These are phyloP conservation scores for Acanthopagrus latus DNA, from an alignment of 2,797 vertebrate genomes.

Conservation along the genomic window DNA sequence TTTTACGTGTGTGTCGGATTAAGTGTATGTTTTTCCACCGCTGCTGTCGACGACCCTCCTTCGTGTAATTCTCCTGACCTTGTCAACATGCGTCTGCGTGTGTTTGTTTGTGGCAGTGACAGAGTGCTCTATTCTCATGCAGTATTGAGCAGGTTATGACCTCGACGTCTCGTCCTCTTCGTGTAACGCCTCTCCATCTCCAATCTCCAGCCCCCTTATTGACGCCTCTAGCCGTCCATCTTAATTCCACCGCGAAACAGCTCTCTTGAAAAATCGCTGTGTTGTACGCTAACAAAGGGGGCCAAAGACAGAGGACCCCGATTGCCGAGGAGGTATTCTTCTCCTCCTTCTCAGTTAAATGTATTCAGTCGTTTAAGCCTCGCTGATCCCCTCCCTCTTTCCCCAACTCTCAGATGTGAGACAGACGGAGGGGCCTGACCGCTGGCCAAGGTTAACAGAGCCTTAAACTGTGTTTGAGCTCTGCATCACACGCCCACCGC, in stretches of 20 bases:
- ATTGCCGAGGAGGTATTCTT: slow-evolving; percentile 53
- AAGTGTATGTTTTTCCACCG: slow-evolving; percentile 43
- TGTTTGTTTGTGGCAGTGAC: slow-evolving; percentile 69
- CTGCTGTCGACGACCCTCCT: slow-evolving; percentile 16
- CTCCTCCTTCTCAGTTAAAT: slow-evolving; percentile 56
- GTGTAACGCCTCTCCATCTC: slow-evolving; percentile 50
- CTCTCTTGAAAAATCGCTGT: slow-evolving; percentile 51
- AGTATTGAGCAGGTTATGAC: slow-evolving; percentile 75
- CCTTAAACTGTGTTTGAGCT: slow-evolving; percentile 82
- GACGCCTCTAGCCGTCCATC: slow-evolving; percentile 48
- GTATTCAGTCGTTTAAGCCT: slow-evolving; percentile 79
- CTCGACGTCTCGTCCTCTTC: slow-evolving; percentile 70
- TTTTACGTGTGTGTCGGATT: background rate
- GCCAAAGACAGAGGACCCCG: slow-evolving; percentile 53
- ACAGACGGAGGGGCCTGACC: slow-evolving; percentile 73
- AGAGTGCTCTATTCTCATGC: slow-evolving; percentile 65
- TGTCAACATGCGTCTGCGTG: slow-evolving; percentile 52
- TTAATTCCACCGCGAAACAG: slow-evolving; percentile 65
- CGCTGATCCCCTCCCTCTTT: slow-evolving; percentile 69
- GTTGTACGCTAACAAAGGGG: slow-evolving; percentile 49
- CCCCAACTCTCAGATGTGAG: slow-evolving; percentile 70
- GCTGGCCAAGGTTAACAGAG: slow-evolving; percentile 81
- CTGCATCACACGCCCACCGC: slow-evolving; percentile 72
- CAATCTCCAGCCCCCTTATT: slow-evolving; percentile 33
- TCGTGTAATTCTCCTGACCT: slow-evolving; percentile 56